These are phyloP conservation scores for Carassius gibelio DNA, from an alignment of 2,113 vertebrate species.

Conservation along the genomic window DNA sequence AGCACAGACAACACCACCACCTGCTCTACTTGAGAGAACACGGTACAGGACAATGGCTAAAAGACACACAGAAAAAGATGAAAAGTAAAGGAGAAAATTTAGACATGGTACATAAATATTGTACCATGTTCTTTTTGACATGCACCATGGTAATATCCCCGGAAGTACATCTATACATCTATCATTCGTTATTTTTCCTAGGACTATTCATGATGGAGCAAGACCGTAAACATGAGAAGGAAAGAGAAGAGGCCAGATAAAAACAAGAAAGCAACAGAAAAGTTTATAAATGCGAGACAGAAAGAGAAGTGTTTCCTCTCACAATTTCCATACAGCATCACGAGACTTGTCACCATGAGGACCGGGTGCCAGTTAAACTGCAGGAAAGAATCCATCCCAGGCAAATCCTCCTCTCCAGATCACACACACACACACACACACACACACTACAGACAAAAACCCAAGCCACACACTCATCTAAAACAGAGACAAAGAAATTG, in stretches of 20 bases:
- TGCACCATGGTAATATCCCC: no score
- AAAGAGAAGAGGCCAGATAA: background rate
- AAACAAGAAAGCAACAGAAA: background rate
- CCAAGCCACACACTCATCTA: conserved; percentile 69
- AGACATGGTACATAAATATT: background rate
- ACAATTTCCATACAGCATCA: conserved; percentile 89
- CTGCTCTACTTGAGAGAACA: conserved; percentile 80
- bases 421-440: no score
- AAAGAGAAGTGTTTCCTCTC: conserved; percentile 58
- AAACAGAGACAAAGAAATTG: background rate
- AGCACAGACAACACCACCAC: conserved; percentile 80
- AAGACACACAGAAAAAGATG: background rate
- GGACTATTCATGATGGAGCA: background rate
- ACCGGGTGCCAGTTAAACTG: conserved; percentile 93
- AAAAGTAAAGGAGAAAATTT: background rate
- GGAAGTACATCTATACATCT: background rate
- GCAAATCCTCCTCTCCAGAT: conserved; percentile 82
- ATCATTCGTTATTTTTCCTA: background rate
- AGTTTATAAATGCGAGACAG: background rate
- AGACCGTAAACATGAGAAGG: background rate
- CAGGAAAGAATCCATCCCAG: conserved; percentile 72
- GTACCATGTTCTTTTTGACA: no score
- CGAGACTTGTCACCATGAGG: conserved; percentile 84
- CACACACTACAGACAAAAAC: conserved; percentile 68
- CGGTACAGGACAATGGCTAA: conserved; percentile 85